phyloP scores from a whole-genome alignment of 2,888 invertebrate genomes.

The Poecilobothrus nobilitatus region DNA sequence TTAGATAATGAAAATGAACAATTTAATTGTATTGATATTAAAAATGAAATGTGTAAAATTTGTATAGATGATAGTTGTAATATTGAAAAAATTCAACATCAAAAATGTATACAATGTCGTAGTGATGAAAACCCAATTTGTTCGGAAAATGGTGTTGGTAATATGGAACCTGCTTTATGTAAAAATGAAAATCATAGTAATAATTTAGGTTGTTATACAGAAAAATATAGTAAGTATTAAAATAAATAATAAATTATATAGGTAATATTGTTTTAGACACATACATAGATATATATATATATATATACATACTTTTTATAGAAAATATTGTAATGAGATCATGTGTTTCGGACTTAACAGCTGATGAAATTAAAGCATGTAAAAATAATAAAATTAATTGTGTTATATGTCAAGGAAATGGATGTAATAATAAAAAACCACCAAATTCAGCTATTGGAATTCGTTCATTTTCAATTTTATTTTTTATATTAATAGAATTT shows the following conservation, averaged over 20 bases:
- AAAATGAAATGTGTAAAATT: not conserved
- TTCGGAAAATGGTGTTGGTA: not conserved
- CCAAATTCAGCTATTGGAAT: not conserved
- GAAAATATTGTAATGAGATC: not conserved
- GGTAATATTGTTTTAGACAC: too few species aligned
- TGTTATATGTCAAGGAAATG: not conserved
- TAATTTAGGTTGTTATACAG: not conserved
- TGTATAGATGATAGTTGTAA: not conserved
- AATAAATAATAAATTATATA: not conserved
- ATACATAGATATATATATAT: too few species aligned
- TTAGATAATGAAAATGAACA: not conserved
- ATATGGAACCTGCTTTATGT: not conserved
- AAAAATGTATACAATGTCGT: slow-evolving; percentile 9
- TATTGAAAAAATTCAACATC: not conserved
- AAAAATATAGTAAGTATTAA: not conserved
- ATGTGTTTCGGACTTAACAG: not conserved
- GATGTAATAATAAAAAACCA: not conserved
- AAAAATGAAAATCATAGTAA: not conserved
- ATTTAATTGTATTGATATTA: slow-evolving; percentile 2
- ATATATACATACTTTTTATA: not conserved
- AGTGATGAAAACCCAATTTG: not conserved
- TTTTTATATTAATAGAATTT: too few species aligned
- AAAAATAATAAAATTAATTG: not conserved
- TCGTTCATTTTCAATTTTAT: not conserved
- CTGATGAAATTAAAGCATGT: not conserved